Evolutionary conservation across 2,888 invertebrate species (phyloP), one percentile per base, ranked within the genome.

Genomic region (Lingula anatina): DNA sequence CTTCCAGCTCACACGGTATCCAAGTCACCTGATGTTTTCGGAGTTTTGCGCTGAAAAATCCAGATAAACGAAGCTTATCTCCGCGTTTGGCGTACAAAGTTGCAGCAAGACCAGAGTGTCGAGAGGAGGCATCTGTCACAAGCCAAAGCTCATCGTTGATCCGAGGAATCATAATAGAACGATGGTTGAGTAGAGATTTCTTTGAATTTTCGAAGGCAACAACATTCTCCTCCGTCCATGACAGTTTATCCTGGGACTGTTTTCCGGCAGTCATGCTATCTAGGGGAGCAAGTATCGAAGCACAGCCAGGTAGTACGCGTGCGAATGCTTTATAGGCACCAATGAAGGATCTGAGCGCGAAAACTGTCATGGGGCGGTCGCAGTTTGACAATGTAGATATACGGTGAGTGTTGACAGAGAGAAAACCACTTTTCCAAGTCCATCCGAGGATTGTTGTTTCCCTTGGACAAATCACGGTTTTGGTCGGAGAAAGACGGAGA

Each of bases 251-350:
- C n/a, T n/a, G n/a, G n/a, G n/a, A n/a, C n/a, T n/a, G 9, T 5
- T 20, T 24, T 21, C 46, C 50, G 23, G 53, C 53, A 27, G 39
- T 23, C 5, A 26, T 18, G n/a, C 23, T 18, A 7, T 53, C 50
- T 9, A 53, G 36, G 41, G 46, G 47, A 20, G 37, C 35, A 15
- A 52, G 21, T 12, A 47, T 15, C 47, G 21, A 35, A 2, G 42
- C 26, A 44, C 44, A 44, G 7, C 36, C 20, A 2, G 40, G 48
- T 2, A 51, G 25, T 5, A 51, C 51, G 9, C 31, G 21, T 3
- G 43, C 31, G 2, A 51, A 36, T 25, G 48, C 39, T 28, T 51
- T 48, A 40, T 48, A 51, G 2, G 48, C 51, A n/a, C 51, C 47
- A 23, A 48, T 48, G 37, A 51, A 51, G 15, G 48, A 41, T 7